Evolutionary conservation across 1,140 invertebrate species (phyloP).

Genomic region (Batillaria attramentaria): DNA sequence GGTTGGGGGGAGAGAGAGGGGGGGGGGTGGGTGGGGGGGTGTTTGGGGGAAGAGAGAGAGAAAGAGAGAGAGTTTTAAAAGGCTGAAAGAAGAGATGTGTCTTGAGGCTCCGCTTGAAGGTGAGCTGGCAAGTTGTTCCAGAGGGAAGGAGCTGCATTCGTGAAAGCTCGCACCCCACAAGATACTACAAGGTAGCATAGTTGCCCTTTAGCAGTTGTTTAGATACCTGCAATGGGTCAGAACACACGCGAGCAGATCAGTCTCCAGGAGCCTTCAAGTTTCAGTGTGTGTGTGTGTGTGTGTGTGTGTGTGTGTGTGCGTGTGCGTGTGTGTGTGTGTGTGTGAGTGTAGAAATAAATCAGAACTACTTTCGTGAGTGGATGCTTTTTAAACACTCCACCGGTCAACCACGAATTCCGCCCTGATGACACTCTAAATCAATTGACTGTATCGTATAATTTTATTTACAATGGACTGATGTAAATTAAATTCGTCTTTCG

Average conservation of each 20-base stretch:
- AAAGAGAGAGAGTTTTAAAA: background rate
- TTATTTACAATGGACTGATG: too few species aligned
- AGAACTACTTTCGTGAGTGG: too few species aligned
- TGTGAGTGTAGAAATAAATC: too few species aligned
- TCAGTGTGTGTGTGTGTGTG: background rate
- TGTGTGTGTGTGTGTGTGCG: background rate
- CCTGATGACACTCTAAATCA: too few species aligned
- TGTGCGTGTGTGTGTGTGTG: background rate
- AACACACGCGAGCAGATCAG: background rate
- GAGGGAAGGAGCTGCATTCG: background rate
- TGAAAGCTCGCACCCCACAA: background rate
- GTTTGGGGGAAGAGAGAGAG: background rate
- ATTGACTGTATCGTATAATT: too few species aligned
- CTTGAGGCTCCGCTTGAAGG: too few species aligned
- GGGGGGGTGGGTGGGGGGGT: too few species aligned
- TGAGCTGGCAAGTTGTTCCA: too few species aligned
- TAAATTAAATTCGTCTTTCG: too few species aligned
- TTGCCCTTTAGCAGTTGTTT: background rate
- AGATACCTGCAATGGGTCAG: background rate
- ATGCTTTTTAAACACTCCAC: too few species aligned
- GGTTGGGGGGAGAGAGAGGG: background rate
- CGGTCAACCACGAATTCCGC: too few species aligned
- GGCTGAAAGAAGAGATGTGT: too few species aligned
- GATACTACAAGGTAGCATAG: background rate
- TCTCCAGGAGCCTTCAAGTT: background rate